Evolutionary conservation across 2,888 invertebrate genomes (phyloP).

Genomic region (Hipparchia semele): DNA sequence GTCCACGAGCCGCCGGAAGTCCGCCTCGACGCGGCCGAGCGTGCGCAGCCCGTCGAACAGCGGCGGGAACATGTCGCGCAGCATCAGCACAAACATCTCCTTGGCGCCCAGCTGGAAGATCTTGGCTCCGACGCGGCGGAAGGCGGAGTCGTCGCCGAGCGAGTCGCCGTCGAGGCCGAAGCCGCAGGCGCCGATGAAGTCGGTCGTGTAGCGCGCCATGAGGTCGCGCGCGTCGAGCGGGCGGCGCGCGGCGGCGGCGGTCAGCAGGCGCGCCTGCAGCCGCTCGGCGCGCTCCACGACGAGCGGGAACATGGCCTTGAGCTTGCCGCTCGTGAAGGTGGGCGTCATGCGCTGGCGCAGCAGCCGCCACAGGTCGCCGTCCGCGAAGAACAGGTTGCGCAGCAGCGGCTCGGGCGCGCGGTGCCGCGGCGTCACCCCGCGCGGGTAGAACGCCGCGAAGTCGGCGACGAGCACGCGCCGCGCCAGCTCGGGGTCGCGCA

Average conservation of each 20-base stretch:
- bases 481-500: slow-evolving; percentile 60
- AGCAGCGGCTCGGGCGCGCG: slow-evolving; percentile 56
- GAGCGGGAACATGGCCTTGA: slow-evolving; percentile 64
- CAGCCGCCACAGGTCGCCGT: slow-evolving; percentile 62
- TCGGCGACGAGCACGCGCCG: slow-evolving; percentile 58
- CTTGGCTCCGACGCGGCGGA: slow-evolving; percentile 55
- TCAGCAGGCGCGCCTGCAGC: slow-evolving; percentile 49
- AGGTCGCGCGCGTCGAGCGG: slow-evolving; percentile 60
- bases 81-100: slow-evolving; percentile 45
- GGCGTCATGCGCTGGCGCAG: slow-evolving; percentile 64
- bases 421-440: slow-evolving; percentile 53
- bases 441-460: slow-evolving; percentile 56
- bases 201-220: slow-evolving; percentile 67
- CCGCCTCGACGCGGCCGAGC: slow-evolving; percentile 55
- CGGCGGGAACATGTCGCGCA: slow-evolving; percentile 56
- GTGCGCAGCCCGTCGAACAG: slow-evolving; percentile 51
- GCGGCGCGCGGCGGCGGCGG: slow-evolving; percentile 43
- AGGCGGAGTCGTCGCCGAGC: slow-evolving; percentile 57
- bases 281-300: slow-evolving; percentile 60
- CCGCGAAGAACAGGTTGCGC: slow-evolving; percentile 60
- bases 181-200: slow-evolving; percentile 66
- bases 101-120: slow-evolving; percentile 50
- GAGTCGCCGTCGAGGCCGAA: slow-evolving; percentile 64
- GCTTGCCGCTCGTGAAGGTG: slow-evolving; percentile 61
- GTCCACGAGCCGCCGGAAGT: slow-evolving; percentile 51